Conservation (phyloP, 2,888 invertebrate species). For the Drosophila hawaiiensis region DNA sequence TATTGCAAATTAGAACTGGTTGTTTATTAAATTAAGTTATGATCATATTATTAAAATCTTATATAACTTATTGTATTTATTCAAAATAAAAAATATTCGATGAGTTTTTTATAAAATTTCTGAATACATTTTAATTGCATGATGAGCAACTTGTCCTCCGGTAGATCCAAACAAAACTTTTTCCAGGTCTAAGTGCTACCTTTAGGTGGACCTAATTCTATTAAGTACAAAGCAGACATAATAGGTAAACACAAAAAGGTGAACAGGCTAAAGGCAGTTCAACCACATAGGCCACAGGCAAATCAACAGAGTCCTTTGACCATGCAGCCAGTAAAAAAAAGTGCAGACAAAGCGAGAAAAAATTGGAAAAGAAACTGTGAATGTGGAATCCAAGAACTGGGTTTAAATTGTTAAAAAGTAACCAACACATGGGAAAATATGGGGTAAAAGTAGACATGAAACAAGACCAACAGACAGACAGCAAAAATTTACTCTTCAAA, state of each 20-base stretch:
- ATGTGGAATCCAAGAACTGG: slow-evolving; percentile 1
- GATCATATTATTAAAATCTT: background rate
- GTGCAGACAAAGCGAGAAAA: slow-evolving; percentile 1
- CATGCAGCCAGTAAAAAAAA: slow-evolving; percentile 8
- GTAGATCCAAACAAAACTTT: slow-evolving; percentile 1
- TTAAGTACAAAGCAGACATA: slow-evolving; percentile 31
- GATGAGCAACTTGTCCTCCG: slow-evolving; percentile 1
- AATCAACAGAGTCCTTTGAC: slow-evolving; percentile 23
- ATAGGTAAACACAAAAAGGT: slow-evolving; percentile 9
- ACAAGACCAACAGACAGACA: slow-evolving; percentile 24
- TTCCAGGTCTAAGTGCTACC: slow-evolving; percentile 38
- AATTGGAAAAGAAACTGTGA: background rate
- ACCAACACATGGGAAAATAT: background rate
- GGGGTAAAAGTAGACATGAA: background rate
- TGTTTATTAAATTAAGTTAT: background rate
- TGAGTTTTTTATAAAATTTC: slow-evolving; percentile 14
- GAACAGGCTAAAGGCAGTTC: slow-evolving; percentile 2
- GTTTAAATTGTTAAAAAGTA: background rate
- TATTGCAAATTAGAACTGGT: background rate
- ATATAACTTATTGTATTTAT: background rate
- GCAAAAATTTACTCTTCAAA: slow-evolving; percentile 4
- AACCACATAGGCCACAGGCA: slow-evolving; percentile 17
- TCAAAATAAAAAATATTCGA: background rate
- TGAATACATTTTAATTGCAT: slow-evolving; percentile 15
- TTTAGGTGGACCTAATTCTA: slow-evolving; percentile 58